Evolutionary conservation across 1,140 invertebrate genomes (phyloP).

Genomic region (Laupala kohalensis): DNA sequence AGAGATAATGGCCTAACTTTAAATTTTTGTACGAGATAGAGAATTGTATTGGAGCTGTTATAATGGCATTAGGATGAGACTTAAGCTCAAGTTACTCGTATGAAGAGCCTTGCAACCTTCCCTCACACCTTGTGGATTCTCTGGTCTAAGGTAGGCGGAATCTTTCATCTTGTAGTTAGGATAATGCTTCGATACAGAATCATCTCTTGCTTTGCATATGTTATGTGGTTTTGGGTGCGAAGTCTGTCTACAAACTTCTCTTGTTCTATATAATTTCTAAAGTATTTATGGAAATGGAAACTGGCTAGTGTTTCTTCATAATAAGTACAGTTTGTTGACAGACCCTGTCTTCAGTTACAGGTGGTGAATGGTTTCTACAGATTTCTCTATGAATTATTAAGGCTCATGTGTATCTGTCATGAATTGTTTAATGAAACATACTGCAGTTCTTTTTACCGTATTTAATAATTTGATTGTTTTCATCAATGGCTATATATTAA

Average conservation of each 20-base stretch:
- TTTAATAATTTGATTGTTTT: no score
- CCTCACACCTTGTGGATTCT: conserved; percentile 5
- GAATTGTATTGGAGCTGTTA: background rate
- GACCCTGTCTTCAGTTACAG: background rate
- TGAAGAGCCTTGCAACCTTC: conserved; percentile 7
- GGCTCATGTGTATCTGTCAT: background rate
- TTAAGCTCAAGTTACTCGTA: background rate
- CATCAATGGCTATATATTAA: no score
- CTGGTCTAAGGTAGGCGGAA: conserved; percentile 5
- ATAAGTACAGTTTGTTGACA: background rate
- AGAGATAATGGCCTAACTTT: no score
- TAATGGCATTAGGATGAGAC: background rate
- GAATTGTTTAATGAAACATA: background rate
- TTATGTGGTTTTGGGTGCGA: background rate
- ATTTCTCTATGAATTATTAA: background rate
- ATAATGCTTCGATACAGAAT: background rate
- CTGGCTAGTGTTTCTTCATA: background rate
- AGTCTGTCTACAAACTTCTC: background rate
- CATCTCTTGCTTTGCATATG: background rate
- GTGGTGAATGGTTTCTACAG: background rate
- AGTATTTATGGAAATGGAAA: background rate
- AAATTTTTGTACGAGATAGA: no score
- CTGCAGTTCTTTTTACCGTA: no score
- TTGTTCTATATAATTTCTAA: background rate
- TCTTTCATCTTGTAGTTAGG: conserved; percentile 7